These are phyloP conservation scores for Drosophila miranda DNA, from an alignment of 1,140 invertebrate genomes.

Conservation along the genomic window DNA sequence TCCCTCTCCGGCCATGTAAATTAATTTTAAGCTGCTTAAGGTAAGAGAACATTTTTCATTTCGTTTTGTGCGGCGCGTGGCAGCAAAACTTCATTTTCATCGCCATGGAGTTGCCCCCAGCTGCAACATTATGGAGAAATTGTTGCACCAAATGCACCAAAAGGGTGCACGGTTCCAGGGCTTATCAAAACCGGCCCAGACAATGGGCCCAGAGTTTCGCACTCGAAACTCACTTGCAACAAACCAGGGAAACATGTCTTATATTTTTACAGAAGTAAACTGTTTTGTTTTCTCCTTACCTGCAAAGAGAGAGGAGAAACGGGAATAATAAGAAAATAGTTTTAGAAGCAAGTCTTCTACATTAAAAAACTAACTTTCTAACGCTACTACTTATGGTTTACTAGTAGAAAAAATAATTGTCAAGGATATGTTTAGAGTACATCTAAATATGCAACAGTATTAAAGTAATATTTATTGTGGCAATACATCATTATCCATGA, in stretches of 20 bases:
- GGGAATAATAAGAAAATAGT: neutral
- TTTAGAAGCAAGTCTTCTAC: no score
- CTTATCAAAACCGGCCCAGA: constrained; percentile 37
- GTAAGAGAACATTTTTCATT: constrained; percentile 65
- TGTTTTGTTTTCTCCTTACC: constrained; percentile 50
- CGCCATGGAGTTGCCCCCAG: constrained; percentile 5
- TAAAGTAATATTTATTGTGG: no score
- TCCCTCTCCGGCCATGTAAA: constrained; percentile 45
- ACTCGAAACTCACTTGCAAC: constrained; percentile 40
- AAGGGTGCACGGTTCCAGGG: constrained; percentile 4
- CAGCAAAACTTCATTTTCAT: constrained; percentile 26
- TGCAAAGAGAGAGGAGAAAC: constrained; percentile 37
- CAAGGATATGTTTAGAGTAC: no score
- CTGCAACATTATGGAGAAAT: constrained; percentile 4
- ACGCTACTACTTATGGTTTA: neutral
- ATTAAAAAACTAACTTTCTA: no score
- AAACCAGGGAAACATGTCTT: neutral
- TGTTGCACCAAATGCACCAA: constrained; percentile 21
- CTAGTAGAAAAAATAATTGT: no score
- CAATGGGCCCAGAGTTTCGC: constrained; percentile 19
- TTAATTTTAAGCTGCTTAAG: constrained; percentile 79
- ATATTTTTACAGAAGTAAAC: neutral
- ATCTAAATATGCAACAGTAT: no score
- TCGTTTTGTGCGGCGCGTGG: constrained; percentile 47
- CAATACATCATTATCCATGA: neutral